Evolutionary conservation across 2,797 vertebrate species (phyloP).

Genomic region (Sebastes taczanowskii): DNA sequence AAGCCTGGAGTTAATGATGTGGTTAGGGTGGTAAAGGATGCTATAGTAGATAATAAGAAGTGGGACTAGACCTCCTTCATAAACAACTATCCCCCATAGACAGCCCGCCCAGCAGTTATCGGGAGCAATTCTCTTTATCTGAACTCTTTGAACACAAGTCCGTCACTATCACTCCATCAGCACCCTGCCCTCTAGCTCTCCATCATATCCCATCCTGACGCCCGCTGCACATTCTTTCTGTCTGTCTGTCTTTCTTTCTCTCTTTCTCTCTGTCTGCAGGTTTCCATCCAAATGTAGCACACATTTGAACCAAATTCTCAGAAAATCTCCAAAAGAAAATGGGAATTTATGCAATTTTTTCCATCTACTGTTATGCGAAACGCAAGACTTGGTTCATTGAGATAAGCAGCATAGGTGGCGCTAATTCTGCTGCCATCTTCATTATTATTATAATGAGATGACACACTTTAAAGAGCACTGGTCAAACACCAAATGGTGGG

Average conservation of each 20-base stretch:
- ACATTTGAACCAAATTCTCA: background rate
- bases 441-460: background rate
- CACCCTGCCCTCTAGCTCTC: constrained; percentile 50
- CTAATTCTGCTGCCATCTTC: background rate
- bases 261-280: background rate
- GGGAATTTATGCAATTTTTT: background rate
- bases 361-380: background rate
- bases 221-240: constrained; percentile 2
- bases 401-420: background rate
- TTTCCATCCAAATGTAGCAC: background rate
- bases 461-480: background rate
- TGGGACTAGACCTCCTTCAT: constrained; percentile 27
- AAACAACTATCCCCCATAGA: constrained; percentile 70
- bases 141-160: constrained; percentile 41
- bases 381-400: background rate
- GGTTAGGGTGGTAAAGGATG: constrained; percentile 39
- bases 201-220: constrained; percentile 27
- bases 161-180: constrained; percentile 51
- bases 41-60: constrained; percentile 34
- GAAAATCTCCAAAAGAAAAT: background rate
- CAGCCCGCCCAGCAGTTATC: constrained; percentile 61
- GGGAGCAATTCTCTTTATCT: constrained; percentile 46
- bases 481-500: background rate
- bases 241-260: background rate
- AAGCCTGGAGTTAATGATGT: constrained; percentile 61